A percentile compares a stretch with the other conserved stretches of the same genome.
These are phyloP conservation scores for Euglossa dilemma DNA, from an alignment of 1,140 invertebrate species.

Conservation along the genomic window DNA sequence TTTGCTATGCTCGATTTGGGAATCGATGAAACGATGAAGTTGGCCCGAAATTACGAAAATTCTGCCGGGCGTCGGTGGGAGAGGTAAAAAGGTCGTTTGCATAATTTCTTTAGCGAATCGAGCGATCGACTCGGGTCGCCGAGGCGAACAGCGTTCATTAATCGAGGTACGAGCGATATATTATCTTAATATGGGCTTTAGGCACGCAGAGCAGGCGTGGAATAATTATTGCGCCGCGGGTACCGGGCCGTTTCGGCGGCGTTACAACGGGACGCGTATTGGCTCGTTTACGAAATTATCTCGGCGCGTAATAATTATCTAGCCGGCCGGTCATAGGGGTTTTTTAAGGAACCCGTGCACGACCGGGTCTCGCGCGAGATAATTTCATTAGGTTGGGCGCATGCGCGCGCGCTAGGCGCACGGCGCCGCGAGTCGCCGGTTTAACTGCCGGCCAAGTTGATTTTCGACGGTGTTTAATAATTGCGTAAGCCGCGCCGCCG, in stretches of 20 bases:
- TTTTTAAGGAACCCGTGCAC: neutral
- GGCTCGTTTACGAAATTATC: neutral
- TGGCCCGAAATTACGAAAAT: too few relatives aligned
- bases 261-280: neutral
- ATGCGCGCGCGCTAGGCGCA: too few relatives aligned
- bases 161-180: neutral
- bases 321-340: neutral
- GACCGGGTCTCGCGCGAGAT: neutral
- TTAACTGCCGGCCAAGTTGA: slow-evolving; percentile 9
- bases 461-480: slow-evolving; percentile 37
- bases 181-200: neutral
- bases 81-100: too few relatives aligned
- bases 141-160: neutral
- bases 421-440: neutral
- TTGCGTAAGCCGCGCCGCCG: neutral
- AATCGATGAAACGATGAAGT: too few relatives aligned
- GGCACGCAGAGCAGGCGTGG: neutral
- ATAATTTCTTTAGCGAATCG: too few relatives aligned
- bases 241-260: neutral
- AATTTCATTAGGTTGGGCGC: neutral
- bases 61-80: too few relatives aligned
- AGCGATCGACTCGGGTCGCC: neutral
- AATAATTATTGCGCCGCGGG: neutral
- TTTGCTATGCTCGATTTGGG: too few relatives aligned
- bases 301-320: slow-evolving; percentile 5